phyloP scores from a whole-genome alignment of 2,797 vertebrate species.

The Lagocephalus sceleratus region DNA sequence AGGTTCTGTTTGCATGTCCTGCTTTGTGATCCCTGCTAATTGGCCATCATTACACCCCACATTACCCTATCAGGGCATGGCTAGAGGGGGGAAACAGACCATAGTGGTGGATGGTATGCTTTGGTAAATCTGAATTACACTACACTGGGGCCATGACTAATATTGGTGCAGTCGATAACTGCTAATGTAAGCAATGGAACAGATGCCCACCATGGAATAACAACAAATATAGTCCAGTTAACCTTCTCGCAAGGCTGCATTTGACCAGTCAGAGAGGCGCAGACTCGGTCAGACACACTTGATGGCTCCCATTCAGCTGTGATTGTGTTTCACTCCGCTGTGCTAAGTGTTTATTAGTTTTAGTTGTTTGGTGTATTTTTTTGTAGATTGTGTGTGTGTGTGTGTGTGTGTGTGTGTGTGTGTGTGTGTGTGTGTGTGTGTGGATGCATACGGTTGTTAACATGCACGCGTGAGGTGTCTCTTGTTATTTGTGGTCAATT shows the following conservation, averaged over 20 bases:
- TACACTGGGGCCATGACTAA: slow-evolving; percentile 72
- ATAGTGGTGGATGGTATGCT: slow-evolving; percentile 71
- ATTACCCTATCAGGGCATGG: slow-evolving; percentile 73
- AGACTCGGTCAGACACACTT: slow-evolving; percentile 61
- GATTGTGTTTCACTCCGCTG: slow-evolving; percentile 62
- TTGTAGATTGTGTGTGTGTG: background rate
- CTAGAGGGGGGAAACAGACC: slow-evolving; percentile 74
- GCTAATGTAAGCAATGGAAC: slow-evolving; percentile 72
- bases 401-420: slow-evolving; percentile 2
- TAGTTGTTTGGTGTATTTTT: slow-evolving; percentile 17
- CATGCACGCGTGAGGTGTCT: slow-evolving; percentile 20
- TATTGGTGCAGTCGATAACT: slow-evolving; percentile 70
- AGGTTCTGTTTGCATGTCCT: slow-evolving; percentile 71
- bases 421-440: slow-evolving; percentile 1
- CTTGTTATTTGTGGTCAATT: slow-evolving; percentile 45
- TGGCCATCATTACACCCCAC: slow-evolving; percentile 75
- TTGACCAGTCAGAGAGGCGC: slow-evolving; percentile 59
- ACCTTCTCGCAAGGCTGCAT: slow-evolving; percentile 72
- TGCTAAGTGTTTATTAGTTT: slow-evolving; percentile 67
- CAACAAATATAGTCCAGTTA: slow-evolving; percentile 73
- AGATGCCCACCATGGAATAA: slow-evolving; percentile 68
- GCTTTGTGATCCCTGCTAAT: slow-evolving; percentile 78
- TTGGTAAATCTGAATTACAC: slow-evolving; percentile 78
- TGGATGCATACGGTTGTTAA: background rate
- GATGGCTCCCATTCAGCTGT: slow-evolving; percentile 60